Conservation (phyloP, 2,888 invertebrate species). For the Spicauda simplicius region DNA sequence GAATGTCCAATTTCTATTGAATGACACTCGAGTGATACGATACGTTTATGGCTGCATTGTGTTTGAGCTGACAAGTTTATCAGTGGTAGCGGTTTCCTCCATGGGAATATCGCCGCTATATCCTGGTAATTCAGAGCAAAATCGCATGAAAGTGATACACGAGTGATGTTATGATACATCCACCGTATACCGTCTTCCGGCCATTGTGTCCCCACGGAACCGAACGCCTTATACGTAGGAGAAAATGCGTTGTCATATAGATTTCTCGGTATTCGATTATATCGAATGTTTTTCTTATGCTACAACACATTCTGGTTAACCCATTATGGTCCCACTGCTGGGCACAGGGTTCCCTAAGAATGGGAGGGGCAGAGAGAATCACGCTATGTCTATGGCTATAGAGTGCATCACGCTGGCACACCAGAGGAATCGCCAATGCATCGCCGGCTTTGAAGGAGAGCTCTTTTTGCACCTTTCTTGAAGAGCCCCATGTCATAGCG, state of each 20-base stretch:
- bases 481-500: too few species aligned
- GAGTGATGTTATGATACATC: conserved; percentile 16
- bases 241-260: conserved; percentile 23
- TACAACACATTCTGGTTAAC: too few species aligned
- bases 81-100: not conserved
- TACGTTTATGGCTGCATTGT: conserved; percentile 23
- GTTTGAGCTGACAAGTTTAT: conserved; percentile 2
- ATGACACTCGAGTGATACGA: conserved; percentile 8
- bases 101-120: not conserved
- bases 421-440: too few species aligned
- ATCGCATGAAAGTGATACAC: conserved; percentile 6
- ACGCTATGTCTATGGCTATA: too few species aligned
- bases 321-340: too few species aligned
- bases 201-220: conserved; percentile 38
- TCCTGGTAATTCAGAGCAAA: not conserved
- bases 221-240: conserved; percentile 25
- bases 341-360: too few species aligned
- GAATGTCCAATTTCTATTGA: conserved; percentile 14
- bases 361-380: too few species aligned
- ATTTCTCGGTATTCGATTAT: conserved; percentile 4
- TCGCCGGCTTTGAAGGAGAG: too few species aligned
- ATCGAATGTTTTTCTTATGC: too few species aligned
- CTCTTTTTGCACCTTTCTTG: too few species aligned
- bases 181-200: conserved; percentile 34
- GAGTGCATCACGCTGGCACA: too few species aligned